Base-by-base conservation (phyloP, 2,888 invertebrate genomes). In the Gastracanthus pulcherrimus region DNA sequence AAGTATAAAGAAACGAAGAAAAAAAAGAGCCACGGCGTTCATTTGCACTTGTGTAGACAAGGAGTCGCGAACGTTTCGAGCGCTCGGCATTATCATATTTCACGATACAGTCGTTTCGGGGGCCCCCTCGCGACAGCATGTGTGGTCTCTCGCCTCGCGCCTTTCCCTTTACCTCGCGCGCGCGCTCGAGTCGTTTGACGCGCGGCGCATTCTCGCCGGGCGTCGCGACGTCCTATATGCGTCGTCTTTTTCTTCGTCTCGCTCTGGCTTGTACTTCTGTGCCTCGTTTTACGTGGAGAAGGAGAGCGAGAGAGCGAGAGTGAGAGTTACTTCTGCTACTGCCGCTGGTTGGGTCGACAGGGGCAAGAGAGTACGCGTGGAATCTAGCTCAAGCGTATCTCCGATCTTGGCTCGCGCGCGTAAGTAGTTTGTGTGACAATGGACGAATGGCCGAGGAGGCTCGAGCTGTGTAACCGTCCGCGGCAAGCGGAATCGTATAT, bases 41-140 rank as follows among this genome's bases (percentile, higher is more conserved):
- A 71, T 82, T 82, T 78, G 82, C 82, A 75, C 82, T 70, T 51
- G 82, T 82, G 82, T 82, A 78, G 78, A 78, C 78, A 78, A 82
- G 76, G 70, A 36, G 66, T 64, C 75, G 78, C 72, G 74, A 60
- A 71, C 64, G 62, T 70, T 62, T 67, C 62, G 70, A 38, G 64
- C 78, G 71, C 70, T 87, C 85, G 85, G 84, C 89, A 89, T 90
- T 89, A 90, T 89, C 90, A 90, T 91, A 90, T 90, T 91, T 91
- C 90, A 91, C 87, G 88, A 89, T 89, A 75, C 69, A 88, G 89
- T 90, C 90, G 88, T 91, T 90, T 89, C 86, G 87, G 87, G 85
- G 80, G 76, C n/a, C n/a, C n/a, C n/a, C 83, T 84, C 83, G 81
- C 83, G 76, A 38, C 66, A 19, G 55, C 67, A 19, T 67, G 81